These are phyloP conservation scores for Capitella teleta DNA, from an alignment of 1,140 invertebrate species.

Conservation along the genomic window DNA sequence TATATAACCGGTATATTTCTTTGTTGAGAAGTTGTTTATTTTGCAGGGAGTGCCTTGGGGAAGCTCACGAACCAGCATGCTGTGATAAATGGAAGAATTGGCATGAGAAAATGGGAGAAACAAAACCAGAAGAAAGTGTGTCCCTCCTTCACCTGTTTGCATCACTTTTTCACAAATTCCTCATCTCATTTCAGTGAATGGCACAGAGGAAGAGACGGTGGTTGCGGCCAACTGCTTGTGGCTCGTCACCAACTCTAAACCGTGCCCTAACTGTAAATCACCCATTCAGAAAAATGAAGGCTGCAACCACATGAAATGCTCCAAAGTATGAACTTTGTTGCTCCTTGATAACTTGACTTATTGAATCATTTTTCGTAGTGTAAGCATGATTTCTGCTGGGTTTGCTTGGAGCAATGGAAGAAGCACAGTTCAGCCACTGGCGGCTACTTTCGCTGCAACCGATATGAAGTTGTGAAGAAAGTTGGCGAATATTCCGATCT, in stretches of 20 bases:
- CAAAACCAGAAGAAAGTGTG: slow-evolving; percentile 53
- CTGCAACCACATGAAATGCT: slow-evolving; percentile 68
- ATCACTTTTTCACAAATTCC: not conserved
- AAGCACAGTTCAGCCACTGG: slow-evolving; percentile 60
- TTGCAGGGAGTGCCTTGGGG: slow-evolving; percentile 50
- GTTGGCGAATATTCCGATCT: slow-evolving; percentile 53
- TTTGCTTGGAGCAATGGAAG: slow-evolving; percentile 64
- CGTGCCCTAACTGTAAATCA: slow-evolving; percentile 58
- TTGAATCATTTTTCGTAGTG: slow-evolving; percentile 45
- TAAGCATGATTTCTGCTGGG: slow-evolving; percentile 67
- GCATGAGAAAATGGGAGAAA: slow-evolving; percentile 53
- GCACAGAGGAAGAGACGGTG: slow-evolving; percentile 51
- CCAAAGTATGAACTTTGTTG: slow-evolving; percentile 46
- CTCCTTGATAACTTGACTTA: not conserved
- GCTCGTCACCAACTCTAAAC: slow-evolving; percentile 63
- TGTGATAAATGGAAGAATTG: slow-evolving; percentile 58
- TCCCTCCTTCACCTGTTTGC: too few relatives aligned
- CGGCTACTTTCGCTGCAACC: slow-evolving; percentile 62
- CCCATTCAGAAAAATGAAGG: slow-evolving; percentile 69
- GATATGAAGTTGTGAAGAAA: slow-evolving; percentile 56
- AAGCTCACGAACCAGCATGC: slow-evolving; percentile 58
- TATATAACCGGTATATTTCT: too few relatives aligned
- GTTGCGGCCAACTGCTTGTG: slow-evolving; percentile 60
- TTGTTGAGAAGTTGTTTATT: too few relatives aligned
- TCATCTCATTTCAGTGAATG: slow-evolving; percentile 32